These are phyloP conservation scores for Pterostichus madidus DNA, from an alignment of 2,888 invertebrate species.

Conservation along the genomic window DNA sequence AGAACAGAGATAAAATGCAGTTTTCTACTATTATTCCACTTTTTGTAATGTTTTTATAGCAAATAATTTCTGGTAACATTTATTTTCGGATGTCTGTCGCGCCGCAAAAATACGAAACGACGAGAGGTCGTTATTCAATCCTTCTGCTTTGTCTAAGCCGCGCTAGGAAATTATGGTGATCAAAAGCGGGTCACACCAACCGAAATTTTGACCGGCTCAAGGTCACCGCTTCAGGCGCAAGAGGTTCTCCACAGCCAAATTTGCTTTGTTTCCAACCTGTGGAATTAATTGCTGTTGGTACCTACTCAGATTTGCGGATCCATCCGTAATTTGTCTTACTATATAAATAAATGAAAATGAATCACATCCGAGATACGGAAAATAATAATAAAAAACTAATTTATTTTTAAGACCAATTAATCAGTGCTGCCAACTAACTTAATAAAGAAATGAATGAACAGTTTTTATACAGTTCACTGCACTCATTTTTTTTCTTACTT, in stretches of 20 bases:
- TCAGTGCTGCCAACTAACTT: no score
- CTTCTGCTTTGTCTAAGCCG: constrained; percentile 58
- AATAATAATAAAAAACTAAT: no score
- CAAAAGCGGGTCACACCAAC: constrained; percentile 60
- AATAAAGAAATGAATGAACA: no score
- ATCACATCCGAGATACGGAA: neutral
- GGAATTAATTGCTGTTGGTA: constrained; percentile 18
- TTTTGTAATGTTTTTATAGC: constrained; percentile 22
- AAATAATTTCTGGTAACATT: constrained; percentile 24
- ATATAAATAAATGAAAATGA: constrained; percentile 12
- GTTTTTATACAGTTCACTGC: no score
- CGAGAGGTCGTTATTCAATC: constrained; percentile 52
- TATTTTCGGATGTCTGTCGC: constrained; percentile 48
- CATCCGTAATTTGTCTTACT: constrained; percentile 8
- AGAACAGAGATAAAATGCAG: constrained; percentile 18
- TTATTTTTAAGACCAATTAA: no score
- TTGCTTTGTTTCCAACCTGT: constrained; percentile 28
- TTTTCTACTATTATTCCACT: constrained; percentile 16
- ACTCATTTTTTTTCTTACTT: no score
- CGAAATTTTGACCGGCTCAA: constrained; percentile 41
- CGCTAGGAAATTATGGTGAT: constrained; percentile 60
- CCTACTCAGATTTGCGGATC: neutral
- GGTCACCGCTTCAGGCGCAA: constrained; percentile 19
- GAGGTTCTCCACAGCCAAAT: constrained; percentile 27
- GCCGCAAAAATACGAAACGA: neutral